Evolutionary conservation across 2,888 invertebrate genomes (phyloP).

Genomic region (Ditula angustiorana): DNA sequence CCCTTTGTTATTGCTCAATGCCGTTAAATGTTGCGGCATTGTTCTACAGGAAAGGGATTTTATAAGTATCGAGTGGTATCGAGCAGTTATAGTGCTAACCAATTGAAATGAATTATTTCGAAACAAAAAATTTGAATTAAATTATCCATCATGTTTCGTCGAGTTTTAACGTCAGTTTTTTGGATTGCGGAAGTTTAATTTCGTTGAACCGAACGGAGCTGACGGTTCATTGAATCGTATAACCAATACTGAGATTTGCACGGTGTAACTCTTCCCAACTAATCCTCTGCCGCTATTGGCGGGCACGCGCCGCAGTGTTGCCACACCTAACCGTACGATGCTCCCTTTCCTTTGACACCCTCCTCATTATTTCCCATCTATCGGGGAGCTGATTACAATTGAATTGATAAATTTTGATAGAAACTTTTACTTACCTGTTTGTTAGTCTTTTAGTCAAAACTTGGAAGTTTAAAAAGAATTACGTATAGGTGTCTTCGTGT

Average conservation of each 20-base stretch:
- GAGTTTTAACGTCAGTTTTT: not conserved
- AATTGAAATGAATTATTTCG: not conserved
- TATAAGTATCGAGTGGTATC: no score
- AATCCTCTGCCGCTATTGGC: slow-evolving; percentile 4
- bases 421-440: no score
- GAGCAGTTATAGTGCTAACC: no score
- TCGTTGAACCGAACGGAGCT: not conserved
- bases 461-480: no score
- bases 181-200: not conserved
- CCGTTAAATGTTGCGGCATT: not conserved
- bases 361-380: not conserved
- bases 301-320: slow-evolving; percentile 1
- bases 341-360: not conserved
- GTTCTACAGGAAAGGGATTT: not conserved
- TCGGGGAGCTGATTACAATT: not conserved
- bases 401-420: no score
- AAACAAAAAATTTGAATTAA: not conserved
- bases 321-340: not conserved
- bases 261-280: not conserved
- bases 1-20: slow-evolving; percentile 11
- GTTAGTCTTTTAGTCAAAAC: no score
- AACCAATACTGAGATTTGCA: not conserved
- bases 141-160: no score
- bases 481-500: no score
- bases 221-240: not conserved